Conservation (phyloP, 2,888 invertebrate species). For the Pheosia tremula region DNA sequence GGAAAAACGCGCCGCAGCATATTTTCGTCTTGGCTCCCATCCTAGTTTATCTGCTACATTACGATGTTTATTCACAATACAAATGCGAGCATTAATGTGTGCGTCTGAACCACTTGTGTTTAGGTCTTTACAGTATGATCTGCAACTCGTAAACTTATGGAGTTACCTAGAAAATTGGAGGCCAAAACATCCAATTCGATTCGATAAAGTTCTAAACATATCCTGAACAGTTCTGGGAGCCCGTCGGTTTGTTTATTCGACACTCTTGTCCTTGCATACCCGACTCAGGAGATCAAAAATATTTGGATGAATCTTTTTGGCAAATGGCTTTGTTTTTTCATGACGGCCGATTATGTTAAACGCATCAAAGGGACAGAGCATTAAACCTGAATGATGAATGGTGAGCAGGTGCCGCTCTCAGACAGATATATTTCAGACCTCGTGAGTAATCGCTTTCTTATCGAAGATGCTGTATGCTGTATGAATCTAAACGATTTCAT, state of each 20-base stretch:
- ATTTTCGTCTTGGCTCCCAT: slow-evolving; percentile 85
- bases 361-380: slow-evolving; percentile 47
- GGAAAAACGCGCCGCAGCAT: slow-evolving; percentile 84
- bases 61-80: slow-evolving; percentile 85
- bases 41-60: slow-evolving; percentile 85
- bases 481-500: not conserved
- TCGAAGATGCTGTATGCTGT: not conserved
- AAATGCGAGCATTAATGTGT: slow-evolving; percentile 81
- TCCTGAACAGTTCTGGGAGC: slow-evolving; percentile 18
- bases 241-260: slow-evolving; percentile 45
- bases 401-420: slow-evolving; percentile 34
- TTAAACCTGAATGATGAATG: slow-evolving; percentile 33
- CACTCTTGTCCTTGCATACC: slow-evolving; percentile 49
- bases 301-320: slow-evolving; percentile 53
- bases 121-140: slow-evolving; percentile 43
- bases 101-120: slow-evolving; percentile 75
- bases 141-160: too few relatives aligned
- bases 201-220: not conserved
- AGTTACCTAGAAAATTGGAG: too few relatives aligned
- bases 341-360: slow-evolving; percentile 41
- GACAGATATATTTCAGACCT: not conserved
- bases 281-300: slow-evolving; percentile 46
- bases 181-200: not conserved
- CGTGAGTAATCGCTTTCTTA: slow-evolving; percentile 1
- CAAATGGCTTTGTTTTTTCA: slow-evolving; percentile 53